These are phyloP conservation scores for Chromobotia macracanthus DNA, from an alignment of 2,797 vertebrate species.

Conservation along the genomic window DNA sequence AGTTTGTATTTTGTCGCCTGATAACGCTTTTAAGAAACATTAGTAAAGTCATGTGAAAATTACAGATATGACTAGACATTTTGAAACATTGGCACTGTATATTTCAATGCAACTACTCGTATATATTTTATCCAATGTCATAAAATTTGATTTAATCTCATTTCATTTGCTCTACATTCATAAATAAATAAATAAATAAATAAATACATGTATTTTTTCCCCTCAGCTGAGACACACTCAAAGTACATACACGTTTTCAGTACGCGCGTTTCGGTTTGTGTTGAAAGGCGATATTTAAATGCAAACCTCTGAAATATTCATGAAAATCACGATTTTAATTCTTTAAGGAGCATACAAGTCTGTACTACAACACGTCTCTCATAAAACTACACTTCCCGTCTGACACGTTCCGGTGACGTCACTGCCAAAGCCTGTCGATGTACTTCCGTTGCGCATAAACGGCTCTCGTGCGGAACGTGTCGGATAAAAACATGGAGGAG, in stretches of 20 bases:
- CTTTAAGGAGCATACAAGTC: not conserved
- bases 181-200: too few species aligned
- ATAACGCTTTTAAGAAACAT: not conserved
- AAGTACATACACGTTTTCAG: too few species aligned
- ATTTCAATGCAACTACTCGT: too few species aligned
- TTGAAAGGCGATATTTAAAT: not conserved
- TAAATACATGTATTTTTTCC: too few species aligned
- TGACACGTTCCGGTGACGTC: not conserved
- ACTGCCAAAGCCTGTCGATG: conserved; percentile 18
- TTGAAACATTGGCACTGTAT: too few species aligned
- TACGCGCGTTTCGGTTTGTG: too few species aligned
- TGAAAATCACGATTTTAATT: too few species aligned
- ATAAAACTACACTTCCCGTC: conserved; percentile 54
- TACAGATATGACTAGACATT: too few species aligned
- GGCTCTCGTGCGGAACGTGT: conserved; percentile 70
- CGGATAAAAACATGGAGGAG: conserved; percentile 65
- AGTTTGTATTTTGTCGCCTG: not conserved
- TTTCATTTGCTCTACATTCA: too few species aligned
- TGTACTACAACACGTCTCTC: not conserved
- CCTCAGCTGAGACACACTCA: too few species aligned
- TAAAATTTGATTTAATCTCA: too few species aligned
- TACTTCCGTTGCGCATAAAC: conserved; percentile 52
- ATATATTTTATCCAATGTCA: too few species aligned
- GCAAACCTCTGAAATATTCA: not conserved
- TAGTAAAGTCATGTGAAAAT: not conserved